phyloP scores from a whole-genome alignment of 2,797 vertebrate species.

The Onychomys leucogaster region DNA sequence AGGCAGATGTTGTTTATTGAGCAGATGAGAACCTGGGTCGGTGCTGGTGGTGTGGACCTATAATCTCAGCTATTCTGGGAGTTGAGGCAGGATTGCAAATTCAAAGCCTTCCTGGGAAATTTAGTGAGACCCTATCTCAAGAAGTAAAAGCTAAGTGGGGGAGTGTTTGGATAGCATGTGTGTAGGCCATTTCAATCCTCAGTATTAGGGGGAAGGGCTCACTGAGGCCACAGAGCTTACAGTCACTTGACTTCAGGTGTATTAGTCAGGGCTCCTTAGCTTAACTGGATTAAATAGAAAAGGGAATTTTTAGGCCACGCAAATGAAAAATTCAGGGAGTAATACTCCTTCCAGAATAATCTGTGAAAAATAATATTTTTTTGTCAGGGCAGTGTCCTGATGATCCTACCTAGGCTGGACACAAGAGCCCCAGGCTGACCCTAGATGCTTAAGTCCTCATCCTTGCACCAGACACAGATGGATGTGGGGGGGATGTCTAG shows the following conservation, averaged over 20 bases:
- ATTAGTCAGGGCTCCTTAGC: conserved; percentile 36
- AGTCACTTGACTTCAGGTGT: background rate
- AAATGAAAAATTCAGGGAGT: background rate
- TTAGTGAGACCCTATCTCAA: background rate
- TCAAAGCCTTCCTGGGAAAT: background rate
- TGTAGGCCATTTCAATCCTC: background rate
- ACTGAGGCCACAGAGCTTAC: background rate
- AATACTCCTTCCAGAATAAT: conserved; percentile 22
- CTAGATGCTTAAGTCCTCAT: background rate
- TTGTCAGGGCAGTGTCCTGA: background rate
- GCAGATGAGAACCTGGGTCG: background rate
- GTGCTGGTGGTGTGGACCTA: background rate
- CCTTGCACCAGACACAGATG: fast-evolving
- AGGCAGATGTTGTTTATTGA: background rate
- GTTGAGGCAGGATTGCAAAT: background rate
- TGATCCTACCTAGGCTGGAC: background rate
- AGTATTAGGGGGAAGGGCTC: background rate
- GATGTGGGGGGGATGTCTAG: background rate
- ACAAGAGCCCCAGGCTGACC: background rate
- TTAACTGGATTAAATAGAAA: conserved; percentile 38
- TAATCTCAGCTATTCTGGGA: background rate
- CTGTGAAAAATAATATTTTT: conserved; percentile 10
- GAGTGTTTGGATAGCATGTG: background rate
- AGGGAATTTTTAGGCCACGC: background rate
- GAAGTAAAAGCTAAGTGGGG: background rate